Base-by-base conservation (phyloP, 2,113 vertebrate species). In the Montifringilla adamsi region DNA sequence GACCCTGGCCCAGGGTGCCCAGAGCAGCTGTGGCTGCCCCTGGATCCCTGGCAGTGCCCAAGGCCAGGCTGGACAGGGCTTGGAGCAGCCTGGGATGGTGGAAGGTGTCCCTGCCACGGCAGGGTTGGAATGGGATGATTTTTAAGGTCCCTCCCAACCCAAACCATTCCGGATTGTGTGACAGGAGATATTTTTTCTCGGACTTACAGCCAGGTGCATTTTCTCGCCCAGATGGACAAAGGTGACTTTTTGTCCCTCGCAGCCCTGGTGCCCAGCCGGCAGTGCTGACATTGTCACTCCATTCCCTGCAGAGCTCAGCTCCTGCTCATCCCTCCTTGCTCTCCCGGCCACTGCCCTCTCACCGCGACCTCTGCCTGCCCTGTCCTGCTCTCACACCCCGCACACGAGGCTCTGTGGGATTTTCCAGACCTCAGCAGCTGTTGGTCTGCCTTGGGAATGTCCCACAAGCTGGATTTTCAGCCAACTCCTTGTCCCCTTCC, bases 11-110 rank as follows among this genome's bases (percentile, higher is more conserved):
- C 4, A 39, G n/a, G 56, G 1, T 69, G 3, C 4, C 35, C 58
- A 74, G 27, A 66, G 44, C 0, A 59, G 44, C 44, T 81, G 77
- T 39, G 77, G 60, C 68, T 67, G 52, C 18, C 33, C 44, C 44
- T 63, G 33, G 33, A 58, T 58, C 31, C 58, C 50, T 52, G 59
- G 27, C 0, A 73, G 4, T 73, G 37, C 1, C 6, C 59, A 1
- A 44, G 66, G n/a, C 13, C n/a, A 30, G 66, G 8, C 0, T 79
- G 64, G 46, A 49, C 52, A 13, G 56, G 19, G 20, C 2, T 55
- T 49, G 76, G 76, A 52, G 13, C 44, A 33, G 0, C 15, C 37
- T 66, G 77, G 33, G 22, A 1, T 0, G 4, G 37, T 52, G 27
- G 37, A 0, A 81, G 18, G 3, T 50, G 59, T 66, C 59, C 26